phyloP scores from a whole-genome alignment of 2,797 vertebrate species.

The Glyptemys insculpta region DNA sequence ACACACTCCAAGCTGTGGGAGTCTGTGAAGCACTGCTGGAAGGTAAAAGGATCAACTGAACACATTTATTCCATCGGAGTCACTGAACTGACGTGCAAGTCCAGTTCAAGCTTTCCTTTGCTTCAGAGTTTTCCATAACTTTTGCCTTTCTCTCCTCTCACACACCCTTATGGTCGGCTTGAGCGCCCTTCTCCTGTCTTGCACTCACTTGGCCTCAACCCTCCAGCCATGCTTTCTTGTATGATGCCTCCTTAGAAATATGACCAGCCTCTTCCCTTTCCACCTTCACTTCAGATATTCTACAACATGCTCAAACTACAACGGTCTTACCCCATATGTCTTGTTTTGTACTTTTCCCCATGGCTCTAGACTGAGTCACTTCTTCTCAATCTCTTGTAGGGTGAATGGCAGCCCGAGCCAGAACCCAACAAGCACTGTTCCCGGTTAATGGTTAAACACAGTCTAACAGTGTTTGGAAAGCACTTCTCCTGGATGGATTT shows the following conservation, averaged over 20 bases:
- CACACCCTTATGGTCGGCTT: not conserved
- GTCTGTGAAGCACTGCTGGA: conserved; percentile 87
- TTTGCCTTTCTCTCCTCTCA: not conserved
- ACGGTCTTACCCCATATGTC: fast-evolving
- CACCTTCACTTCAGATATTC: fast-evolving
- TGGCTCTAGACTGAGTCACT: not conserved
- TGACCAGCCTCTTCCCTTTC: not conserved
- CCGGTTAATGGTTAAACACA: conserved; percentile 85
- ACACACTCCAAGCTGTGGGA: conserved; percentile 84
- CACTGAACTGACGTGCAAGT: not conserved
- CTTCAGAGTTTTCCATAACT: not conserved
- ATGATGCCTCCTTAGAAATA: not conserved
- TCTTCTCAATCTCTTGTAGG: conserved; percentile 69
- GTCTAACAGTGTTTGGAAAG: conserved; percentile 80
- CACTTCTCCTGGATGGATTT: conserved; percentile 83
- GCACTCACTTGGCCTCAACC: not conserved
- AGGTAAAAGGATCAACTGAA: conserved; percentile 75
- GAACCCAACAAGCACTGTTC: conserved; percentile 87
- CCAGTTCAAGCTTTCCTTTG: not conserved
- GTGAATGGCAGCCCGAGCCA: conserved; percentile 83
- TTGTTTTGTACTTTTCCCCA: fast-evolving
- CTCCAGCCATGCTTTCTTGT: not conserved
- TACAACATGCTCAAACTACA: not conserved
- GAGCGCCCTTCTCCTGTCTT: not conserved
- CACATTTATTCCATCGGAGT: not conserved